A percentile compares a stretch with the other conserved stretches of the same genome.
Evolutionary conservation across 2,888 invertebrate species (phyloP).

Genomic region (Andrena chrysosceles): DNA sequence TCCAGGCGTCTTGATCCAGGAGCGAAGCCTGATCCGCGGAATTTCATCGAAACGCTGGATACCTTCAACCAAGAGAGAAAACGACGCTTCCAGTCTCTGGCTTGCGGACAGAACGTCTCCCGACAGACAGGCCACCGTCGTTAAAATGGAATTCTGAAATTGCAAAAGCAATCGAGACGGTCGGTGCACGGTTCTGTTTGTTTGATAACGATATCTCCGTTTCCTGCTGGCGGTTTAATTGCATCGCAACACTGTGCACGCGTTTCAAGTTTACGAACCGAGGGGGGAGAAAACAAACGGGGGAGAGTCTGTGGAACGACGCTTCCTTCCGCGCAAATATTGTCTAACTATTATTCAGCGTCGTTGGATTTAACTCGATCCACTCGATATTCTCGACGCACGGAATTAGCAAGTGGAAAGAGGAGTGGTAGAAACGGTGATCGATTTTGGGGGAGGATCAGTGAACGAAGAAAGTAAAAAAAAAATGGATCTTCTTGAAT

Average conservation of each 20-base stretch:
- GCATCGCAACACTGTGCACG: slow-evolving; percentile 1
- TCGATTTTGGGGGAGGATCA: too few relatives aligned
- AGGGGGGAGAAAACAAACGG: not conserved
- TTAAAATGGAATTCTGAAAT: not conserved
- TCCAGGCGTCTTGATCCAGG: not conserved
- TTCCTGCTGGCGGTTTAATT: not conserved
- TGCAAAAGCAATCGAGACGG: not conserved
- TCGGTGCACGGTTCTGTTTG: not conserved
- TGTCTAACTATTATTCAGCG: not conserved
- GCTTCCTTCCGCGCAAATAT: not conserved
- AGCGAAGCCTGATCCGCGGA: not conserved
- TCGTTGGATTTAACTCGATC: not conserved
- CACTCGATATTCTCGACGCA: not conserved
- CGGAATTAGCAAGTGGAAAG: not conserved
- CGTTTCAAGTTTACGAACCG: slow-evolving; percentile 5
- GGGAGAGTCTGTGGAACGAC: not conserved
- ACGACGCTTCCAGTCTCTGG: not conserved
- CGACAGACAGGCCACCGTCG: not conserved
- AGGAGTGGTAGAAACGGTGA: not conserved
- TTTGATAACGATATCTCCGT: slow-evolving; percentile 19
- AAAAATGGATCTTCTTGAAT: too few relatives aligned
- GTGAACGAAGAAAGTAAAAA: too few relatives aligned
- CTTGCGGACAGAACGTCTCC: not conserved
- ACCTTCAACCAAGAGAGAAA: not conserved
- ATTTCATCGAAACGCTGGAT: not conserved